A percentile compares a stretch with the other conserved stretches of the same genome.
These are phyloP conservation scores for Glaucidium brasilianum DNA, from an alignment of 2,113 vertebrate genomes.

Conservation along the genomic window DNA sequence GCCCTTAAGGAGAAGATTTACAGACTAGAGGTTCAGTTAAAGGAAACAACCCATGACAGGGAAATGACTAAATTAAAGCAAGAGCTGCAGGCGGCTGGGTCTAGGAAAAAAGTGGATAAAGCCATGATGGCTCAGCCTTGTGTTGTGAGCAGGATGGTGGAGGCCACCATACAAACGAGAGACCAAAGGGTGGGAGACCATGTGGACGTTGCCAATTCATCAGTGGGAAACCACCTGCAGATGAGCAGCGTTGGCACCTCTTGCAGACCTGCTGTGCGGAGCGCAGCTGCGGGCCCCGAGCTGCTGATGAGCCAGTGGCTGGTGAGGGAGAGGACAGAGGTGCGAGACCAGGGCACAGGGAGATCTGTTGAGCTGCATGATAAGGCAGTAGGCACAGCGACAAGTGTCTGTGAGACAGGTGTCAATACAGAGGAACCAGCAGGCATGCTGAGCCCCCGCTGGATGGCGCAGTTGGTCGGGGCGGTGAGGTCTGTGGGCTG, in stretches of 20 bases:
- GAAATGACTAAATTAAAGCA: slow-evolving; percentile 97
- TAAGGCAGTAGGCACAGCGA: slow-evolving; percentile 74
- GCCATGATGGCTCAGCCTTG: slow-evolving; percentile 78
- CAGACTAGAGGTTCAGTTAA: slow-evolving; percentile 89
- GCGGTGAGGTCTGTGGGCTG: slow-evolving; percentile 81
- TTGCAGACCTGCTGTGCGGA: slow-evolving; percentile 70
- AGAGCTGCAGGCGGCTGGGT: slow-evolving; percentile 89
- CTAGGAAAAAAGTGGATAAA: slow-evolving; percentile 88
- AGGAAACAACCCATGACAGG: slow-evolving; percentile 88
- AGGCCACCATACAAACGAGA: slow-evolving; percentile 76
- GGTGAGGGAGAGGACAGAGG: slow-evolving; percentile 77
- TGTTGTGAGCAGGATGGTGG: slow-evolving; percentile 80
- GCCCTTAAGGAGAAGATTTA: slow-evolving; percentile 93
- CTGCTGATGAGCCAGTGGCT: slow-evolving; percentile 83
- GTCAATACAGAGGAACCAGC: slow-evolving; percentile 81
- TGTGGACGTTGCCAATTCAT: slow-evolving; percentile 63
- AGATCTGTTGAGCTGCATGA: slow-evolving; percentile 57
- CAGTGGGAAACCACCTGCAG: slow-evolving; percentile 69
- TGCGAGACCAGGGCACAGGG: slow-evolving; percentile 74
- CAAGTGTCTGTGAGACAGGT: slow-evolving; percentile 71
- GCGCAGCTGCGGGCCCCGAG: slow-evolving; percentile 74
- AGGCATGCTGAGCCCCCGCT: slow-evolving; percentile 2
- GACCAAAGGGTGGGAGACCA: slow-evolving; percentile 84
- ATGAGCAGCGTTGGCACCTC: slow-evolving; percentile 68
- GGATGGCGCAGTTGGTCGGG: background rate